phyloP scores from a whole-genome alignment of 2,888 invertebrate genomes.

The Notocelia uddmanniana region DNA sequence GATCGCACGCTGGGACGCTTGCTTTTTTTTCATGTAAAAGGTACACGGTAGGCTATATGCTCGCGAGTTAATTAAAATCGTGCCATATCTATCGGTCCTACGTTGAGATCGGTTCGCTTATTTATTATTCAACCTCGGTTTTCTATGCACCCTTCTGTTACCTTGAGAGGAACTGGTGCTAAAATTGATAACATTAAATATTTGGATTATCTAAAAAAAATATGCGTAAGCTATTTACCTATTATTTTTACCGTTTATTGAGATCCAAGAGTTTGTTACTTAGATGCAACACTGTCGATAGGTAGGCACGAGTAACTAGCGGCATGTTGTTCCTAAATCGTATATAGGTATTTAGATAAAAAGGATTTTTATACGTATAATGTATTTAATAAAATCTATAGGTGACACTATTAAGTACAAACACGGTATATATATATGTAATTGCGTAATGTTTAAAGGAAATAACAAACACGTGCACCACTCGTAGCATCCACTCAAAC shows the following conservation, averaged over 20 bases:
- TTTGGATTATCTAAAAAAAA: background rate
- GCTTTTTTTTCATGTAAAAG: slow-evolving; percentile 53
- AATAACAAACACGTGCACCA: slow-evolving; percentile 40
- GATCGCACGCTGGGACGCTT: slow-evolving; percentile 69
- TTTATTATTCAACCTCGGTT: slow-evolving; percentile 40
- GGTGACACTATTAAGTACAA: background rate
- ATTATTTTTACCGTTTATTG: background rate
- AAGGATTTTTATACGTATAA: background rate
- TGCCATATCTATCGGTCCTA: slow-evolving; percentile 40
- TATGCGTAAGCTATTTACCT: background rate
- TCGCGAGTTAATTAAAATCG: slow-evolving; percentile 44
- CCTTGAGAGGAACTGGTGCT: slow-evolving; percentile 17
- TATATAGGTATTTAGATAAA: too few relatives aligned
- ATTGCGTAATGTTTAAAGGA: background rate
- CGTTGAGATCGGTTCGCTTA: slow-evolving; percentile 22
- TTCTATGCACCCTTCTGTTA: slow-evolving; percentile 39
- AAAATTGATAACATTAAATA: slow-evolving; percentile 24
- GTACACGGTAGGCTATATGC: slow-evolving; percentile 40
- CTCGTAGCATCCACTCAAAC: slow-evolving; percentile 55
- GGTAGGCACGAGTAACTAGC: background rate
- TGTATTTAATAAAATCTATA: background rate
- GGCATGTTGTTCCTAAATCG: too few relatives aligned
- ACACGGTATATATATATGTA: background rate
- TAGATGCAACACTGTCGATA: background rate
- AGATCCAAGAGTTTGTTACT: background rate